Conservation (phyloP, 2,888 invertebrate species). For the Ectemnius lituratus region DNA sequence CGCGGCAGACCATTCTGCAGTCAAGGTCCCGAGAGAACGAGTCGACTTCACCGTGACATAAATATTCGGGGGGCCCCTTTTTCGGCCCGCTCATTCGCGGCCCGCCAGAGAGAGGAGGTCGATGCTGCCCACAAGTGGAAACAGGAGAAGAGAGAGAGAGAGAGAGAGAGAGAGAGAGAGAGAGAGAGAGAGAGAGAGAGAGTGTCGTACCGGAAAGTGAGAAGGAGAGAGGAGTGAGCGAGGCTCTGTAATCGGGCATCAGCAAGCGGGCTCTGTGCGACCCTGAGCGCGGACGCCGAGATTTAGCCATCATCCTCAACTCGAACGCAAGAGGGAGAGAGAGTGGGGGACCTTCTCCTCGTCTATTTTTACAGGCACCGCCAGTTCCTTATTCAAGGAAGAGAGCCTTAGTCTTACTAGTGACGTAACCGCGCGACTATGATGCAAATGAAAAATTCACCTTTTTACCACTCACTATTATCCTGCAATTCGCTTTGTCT, state of each 20-base stretch:
- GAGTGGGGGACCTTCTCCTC: conserved; percentile 40
- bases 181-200: neutral
- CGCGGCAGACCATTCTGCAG: conserved; percentile 55
- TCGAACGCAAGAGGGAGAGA: neutral
- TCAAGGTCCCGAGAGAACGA: conserved; percentile 64
- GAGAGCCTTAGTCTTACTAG: conserved; percentile 15
- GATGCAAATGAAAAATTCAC: conserved; percentile 12
- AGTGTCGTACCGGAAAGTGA: conserved; percentile 3
- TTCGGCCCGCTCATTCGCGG: conserved; percentile 45
- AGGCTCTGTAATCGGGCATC: conserved; percentile 36
- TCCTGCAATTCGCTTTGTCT: conserved; percentile 10
- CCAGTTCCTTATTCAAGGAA: conserved; percentile 29
- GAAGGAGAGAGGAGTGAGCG: neutral
- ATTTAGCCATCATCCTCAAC: conserved; percentile 51
- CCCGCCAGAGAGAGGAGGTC: conserved; percentile 28
- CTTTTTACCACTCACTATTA: neutral
- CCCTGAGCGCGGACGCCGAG: conserved; percentile 46
- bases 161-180: conserved; percentile 1
- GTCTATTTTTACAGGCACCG: conserved; percentile 47
- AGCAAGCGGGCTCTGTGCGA: conserved; percentile 33
- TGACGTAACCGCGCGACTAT: conserved; percentile 28
- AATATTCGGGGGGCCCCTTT: conserved; percentile 61
- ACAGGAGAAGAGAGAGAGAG: neutral
- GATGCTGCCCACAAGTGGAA: conserved; percentile 8
- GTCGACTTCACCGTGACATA: conserved; percentile 73